Percentiles rank a stretch among this genome's conserved stretches.
Conservation (phyloP, 1,140 invertebrate genomes). For the Achroia grisella region DNA sequence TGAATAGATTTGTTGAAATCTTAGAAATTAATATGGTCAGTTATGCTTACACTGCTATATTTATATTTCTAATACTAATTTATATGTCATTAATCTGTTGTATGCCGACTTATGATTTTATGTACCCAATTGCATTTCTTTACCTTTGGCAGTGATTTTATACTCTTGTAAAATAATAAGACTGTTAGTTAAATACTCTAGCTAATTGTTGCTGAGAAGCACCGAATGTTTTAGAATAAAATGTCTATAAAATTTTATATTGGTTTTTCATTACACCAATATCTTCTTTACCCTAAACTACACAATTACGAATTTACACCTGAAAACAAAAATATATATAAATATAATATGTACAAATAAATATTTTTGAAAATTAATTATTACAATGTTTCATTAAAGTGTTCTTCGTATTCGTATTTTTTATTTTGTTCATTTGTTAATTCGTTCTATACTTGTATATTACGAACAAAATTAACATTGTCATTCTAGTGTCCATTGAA, state of each 20-base stretch:
- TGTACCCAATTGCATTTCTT: slow-evolving; percentile 57
- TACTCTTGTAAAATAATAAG: slow-evolving; percentile 70
- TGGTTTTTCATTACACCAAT: slow-evolving; percentile 21
- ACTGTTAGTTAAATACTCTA: slow-evolving; percentile 70
- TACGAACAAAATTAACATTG: no score
- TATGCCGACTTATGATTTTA: slow-evolving; percentile 16
- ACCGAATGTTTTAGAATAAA: slow-evolving; percentile 47
- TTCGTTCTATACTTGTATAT: no score
- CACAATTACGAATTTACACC: no score
- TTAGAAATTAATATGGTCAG: slow-evolving; percentile 3
- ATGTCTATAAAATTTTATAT: slow-evolving; percentile 33
- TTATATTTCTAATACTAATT: not conserved
- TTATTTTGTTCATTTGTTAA: no score
- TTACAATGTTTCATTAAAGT: no score
- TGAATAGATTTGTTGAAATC: slow-evolving; percentile 31
- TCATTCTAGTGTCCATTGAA: no score
- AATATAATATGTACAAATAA: no score
- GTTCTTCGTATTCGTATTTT: no score
- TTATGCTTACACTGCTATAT: not conserved
- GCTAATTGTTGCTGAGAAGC: slow-evolving; percentile 51
- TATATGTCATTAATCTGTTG: no score
- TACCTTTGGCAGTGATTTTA: slow-evolving; percentile 45
- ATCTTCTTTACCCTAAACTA: slow-evolving; percentile 1
- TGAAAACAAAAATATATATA: no score
- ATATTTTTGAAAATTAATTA: no score